Conservation (phyloP, 1,140 invertebrate genomes). For the Hormaphis cornu region DNA sequence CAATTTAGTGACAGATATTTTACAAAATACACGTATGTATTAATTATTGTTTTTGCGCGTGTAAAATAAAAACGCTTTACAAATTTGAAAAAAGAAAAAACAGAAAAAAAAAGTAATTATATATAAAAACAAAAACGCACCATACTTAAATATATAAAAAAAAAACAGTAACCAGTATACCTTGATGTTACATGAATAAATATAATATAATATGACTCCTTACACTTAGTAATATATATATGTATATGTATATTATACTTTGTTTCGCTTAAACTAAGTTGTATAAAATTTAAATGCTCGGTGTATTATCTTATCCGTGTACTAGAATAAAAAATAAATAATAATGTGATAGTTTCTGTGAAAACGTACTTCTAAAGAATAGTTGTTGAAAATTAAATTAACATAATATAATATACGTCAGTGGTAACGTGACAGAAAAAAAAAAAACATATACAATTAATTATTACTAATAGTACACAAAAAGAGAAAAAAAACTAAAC, state of each 20-base stretch:
- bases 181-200: background rate
- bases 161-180: slow-evolving; percentile 27
- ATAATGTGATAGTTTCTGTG: slow-evolving; percentile 27
- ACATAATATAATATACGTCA: slow-evolving; percentile 6
- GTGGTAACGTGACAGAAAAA: slow-evolving; percentile 22
- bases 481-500: background rate
- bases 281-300: slow-evolving; percentile 19
- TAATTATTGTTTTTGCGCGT: background rate
- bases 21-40: background rate
- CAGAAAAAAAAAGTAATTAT: background rate
- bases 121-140: slow-evolving; percentile 24
- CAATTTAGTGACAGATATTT: background rate
- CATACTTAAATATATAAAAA: background rate
- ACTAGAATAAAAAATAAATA: slow-evolving; percentile 19
- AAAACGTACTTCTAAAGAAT: background rate
- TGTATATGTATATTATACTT: too few relatives aligned
- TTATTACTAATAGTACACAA: slow-evolving; percentile 6
- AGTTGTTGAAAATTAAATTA: background rate
- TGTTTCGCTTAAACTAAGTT: background rate
- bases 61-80: slow-evolving; percentile 28
- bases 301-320: background rate
- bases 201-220: slow-evolving; percentile 3
- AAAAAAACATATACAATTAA: too few relatives aligned
- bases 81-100: slow-evolving; percentile 22
- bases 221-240: background rate